phyloP scores from a whole-genome alignment of 2,797 vertebrate species.

The Peromyscus nudipes region DNA sequence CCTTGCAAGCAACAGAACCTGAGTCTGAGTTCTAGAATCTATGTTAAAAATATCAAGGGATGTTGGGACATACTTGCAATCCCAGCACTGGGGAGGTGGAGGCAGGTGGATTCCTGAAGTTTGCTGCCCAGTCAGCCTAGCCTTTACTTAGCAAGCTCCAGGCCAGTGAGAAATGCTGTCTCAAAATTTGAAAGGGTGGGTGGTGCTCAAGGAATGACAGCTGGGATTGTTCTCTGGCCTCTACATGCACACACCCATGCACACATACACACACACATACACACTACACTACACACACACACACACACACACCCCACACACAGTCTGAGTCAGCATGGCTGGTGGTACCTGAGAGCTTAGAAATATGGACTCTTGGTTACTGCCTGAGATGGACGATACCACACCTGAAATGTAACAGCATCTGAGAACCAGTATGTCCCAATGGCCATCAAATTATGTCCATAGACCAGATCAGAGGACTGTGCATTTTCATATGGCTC shows the following conservation, averaged over 20 bases:
- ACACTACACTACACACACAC: neutral
- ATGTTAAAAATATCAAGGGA: neutral
- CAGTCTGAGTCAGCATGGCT: accelerated
- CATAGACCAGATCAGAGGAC: neutral
- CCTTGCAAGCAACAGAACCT: neutral
- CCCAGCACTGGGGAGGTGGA: neutral
- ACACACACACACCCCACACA: neutral
- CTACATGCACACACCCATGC: neutral
- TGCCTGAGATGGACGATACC: neutral
- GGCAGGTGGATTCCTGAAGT: neutral
- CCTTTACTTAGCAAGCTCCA: neutral
- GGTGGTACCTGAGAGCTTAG: neutral
- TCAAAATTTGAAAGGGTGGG: neutral
- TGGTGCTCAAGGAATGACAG: neutral
- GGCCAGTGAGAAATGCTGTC: neutral
- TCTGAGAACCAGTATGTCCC: accelerated
- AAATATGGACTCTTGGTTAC: neutral
- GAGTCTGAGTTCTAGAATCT: neutral
- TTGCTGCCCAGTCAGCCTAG: neutral
- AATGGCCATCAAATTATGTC: too few relatives aligned
- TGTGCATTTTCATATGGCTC: neutral
- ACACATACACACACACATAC: too few relatives aligned
- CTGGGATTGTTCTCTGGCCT: neutral
- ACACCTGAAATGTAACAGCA: too few relatives aligned
- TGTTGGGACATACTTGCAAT: neutral